Base-by-base conservation (phyloP, 1,140 invertebrate genomes). In the Drosophila ironensis region DNA sequence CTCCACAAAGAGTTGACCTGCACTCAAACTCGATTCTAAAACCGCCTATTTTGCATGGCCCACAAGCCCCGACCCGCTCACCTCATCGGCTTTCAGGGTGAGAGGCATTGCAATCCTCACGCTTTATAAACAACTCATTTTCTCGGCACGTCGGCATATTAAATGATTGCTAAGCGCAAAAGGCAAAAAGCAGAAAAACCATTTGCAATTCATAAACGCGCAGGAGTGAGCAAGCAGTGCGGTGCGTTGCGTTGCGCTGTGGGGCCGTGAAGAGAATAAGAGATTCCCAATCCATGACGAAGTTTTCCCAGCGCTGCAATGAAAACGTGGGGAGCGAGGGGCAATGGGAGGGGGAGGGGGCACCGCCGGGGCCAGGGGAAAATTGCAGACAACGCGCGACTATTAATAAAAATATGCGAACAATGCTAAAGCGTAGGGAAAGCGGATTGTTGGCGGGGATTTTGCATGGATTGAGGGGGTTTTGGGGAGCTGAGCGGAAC, bases 361-460 rank as follows among this genome's bases (percentile, higher is more conserved):
- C 14, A n/a, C 30, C 30, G 30, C 30, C 30, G 30, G 52, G 24
- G 52, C 50, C 40, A 46, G 56, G 54, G 68, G 61, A 72, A 77
- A 77, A 72, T 72, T 72, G 73, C 73, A 77, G 73, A 77, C 73
- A 72, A 78, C 73, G 73, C 73, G 74, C 61, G 73, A 77, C 73
- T 77, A 77, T 77, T 77, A 77, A 77, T 77, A 77, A 77, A 77
- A 77, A 72, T 78, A 77, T 77, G 73, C 73, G 73, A 77, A 77
- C 73, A 77, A 77, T 78, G 73, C 73, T 40, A 22, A 48, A 77
- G 72, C 64, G 37, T 28, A 52, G 73, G 20, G 51, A 16, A 17
- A 40, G 9, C 27, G 35, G 53, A 63, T 38, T 24, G 17, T 12
- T 5, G 27, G n/a, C 3, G 37, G 6, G 11, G 6, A n/a, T n/a